Base-by-base conservation (phyloP, 1,140 invertebrate species). In the Nasonia giraulti region DNA sequence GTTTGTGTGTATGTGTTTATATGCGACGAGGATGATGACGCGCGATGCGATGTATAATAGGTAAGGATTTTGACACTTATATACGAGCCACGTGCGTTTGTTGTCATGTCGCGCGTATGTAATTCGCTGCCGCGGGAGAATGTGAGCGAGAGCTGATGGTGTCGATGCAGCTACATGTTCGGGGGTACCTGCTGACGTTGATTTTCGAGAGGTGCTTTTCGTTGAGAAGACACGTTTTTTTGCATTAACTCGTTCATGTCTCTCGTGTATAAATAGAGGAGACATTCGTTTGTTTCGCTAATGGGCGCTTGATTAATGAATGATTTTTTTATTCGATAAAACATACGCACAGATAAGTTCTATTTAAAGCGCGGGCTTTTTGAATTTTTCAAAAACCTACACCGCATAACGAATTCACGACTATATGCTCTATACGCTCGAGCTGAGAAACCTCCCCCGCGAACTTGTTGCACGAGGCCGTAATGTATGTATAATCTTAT, bases 41-140 rank as follows among this genome's bases (percentile, higher is more conserved):
- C 69, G 27, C 69, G 27, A 44, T 44, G 27, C 69, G 27, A 44
- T 44, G 40, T 7, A 62, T 62, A 62, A 62, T 62, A 7, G 55
- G 1, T 62, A 7, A 7, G 55, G 55, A 71, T 33, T 37, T 37
- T 33, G 68, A 33, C 68, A 71, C 55, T 44, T 40, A 27, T 5
- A 37, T 37, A 33, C 73, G 23, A 4, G 37, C 69, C 80, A 81
- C 69, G 80, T 81, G 80, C 69, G 69, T 81, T 81, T 81, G 69
- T 81, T 81, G 55, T 74, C 40, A 81, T 74, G 66, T 50, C 12
- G 2, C 27, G 44, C 27, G 68, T 27, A 27, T 62, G 55, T 62
- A 62, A 62, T 62, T 62, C 55, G 55, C 6, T 27, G 1, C 14
- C 2, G 2, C 5, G 33, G 20, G 20, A 62, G 55, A 6, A 20